A percentile compares a stretch with the other conserved stretches of the same genome.
These are phyloP conservation scores for Penelope pileata DNA, from an alignment of 2,113 vertebrate species.

Conservation along the genomic window DNA sequence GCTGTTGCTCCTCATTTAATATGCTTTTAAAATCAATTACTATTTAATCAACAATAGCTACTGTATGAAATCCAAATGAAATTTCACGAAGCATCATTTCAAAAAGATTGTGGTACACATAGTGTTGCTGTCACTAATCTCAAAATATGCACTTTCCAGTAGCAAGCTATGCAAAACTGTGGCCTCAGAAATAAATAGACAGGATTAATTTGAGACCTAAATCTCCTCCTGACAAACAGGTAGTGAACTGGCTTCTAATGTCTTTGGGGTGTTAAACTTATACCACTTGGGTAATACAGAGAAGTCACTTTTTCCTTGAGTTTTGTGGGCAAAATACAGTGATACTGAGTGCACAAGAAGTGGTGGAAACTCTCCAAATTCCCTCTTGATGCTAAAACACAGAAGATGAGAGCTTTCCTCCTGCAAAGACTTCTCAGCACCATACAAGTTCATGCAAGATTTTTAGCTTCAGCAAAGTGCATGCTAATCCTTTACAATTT, in stretches of 20 bases:
- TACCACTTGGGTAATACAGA: neutral
- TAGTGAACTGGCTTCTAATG: neutral
- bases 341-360: neutral
- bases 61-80: neutral
- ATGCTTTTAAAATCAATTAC: neutral
- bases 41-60: neutral
- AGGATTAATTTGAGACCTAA: neutral
- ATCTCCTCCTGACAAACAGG: neutral
- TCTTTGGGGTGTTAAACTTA: neutral
- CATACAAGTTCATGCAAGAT: neutral
- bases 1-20: neutral
- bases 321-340: neutral
- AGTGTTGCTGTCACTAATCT: neutral
- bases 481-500: neutral
- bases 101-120: neutral
- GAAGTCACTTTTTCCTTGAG: neutral
- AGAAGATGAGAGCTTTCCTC: neutral
- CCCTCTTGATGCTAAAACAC: neutral
- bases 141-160: neutral
- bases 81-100: neutral
- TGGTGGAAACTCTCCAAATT: neutral
- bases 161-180: neutral
- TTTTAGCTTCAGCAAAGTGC: neutral
- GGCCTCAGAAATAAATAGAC: neutral
- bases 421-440: neutral